Base-by-base conservation (phyloP, 2,888 invertebrate genomes). In the Heteropelma amictum region DNA sequence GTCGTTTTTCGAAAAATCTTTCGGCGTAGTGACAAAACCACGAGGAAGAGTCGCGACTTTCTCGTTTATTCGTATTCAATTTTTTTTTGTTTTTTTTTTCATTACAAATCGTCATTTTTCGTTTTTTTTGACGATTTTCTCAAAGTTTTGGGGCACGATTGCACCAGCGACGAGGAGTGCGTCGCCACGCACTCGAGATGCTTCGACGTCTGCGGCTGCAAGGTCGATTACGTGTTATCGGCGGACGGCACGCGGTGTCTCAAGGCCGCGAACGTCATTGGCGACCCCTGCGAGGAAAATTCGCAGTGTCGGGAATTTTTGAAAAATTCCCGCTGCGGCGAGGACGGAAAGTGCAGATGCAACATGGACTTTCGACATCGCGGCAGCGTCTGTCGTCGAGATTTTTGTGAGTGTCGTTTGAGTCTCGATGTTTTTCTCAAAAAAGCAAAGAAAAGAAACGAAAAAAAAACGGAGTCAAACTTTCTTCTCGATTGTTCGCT, bases 141-240 rank as follows among this genome's bases (percentile, higher is more conserved):
- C n/a, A 30, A 21, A 45, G 61, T 23, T 10, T 33, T 90, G 30
- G 84, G 83, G 7, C 84, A 87, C 8, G 45, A 78, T 0, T 90
- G 90, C 70, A 60, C 74, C 8, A 78, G 68, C 12, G 85, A 89
- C 76, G 85, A 85, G 38, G 88, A 89, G 65, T 90, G 90, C 76
- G 77, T 87, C n/a, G 79, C 82, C 5, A 71, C 80, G 26, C 78
- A 88, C 75, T 85, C 89, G 26, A 78, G 82, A 53, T 90, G 90
- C 72, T 78, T 81, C 42, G 81, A 81, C 14, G 79, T 80, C 5
- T 90, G 90, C 67, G 73, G 80, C 26, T 90, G 90, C 74, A 83
- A 83, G 69, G 79, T 86, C 3, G 85, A 86, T 53, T 85, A 88
- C 74, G 83, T 87, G 12, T 61, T 82, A 6, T 88, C 87, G 38